A percentile compares a stretch with the other conserved stretches of the same genome.
Evolutionary conservation across 2,113 vertebrate species (phyloP).

Genomic region (Haemorhous mexicanus): DNA sequence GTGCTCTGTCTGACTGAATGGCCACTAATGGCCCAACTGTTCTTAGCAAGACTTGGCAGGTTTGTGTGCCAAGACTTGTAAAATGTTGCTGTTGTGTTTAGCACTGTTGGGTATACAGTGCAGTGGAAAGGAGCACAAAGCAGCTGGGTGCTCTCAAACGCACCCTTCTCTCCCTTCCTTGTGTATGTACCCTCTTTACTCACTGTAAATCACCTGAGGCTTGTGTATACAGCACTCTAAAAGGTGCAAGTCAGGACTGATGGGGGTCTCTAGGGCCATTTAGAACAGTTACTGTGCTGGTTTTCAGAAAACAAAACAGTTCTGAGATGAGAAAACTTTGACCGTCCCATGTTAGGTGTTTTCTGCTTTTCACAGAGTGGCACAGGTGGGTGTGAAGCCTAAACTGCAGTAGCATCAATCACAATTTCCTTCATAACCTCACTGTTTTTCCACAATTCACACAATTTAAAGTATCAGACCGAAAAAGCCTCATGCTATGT

Average conservation of each 20-base stretch:
- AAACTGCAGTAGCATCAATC: not conserved
- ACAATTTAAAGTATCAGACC: not conserved
- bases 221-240: not conserved
- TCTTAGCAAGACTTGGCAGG: not conserved
- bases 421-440: not conserved
- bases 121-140: not conserved
- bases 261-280: not conserved
- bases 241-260: not conserved
- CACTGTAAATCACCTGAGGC: not conserved
- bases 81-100: not conserved
- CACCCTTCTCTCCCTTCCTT: not conserved
- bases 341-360: not conserved
- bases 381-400: not conserved
- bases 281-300: not conserved
- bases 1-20: not conserved
- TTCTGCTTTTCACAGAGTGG: not conserved
- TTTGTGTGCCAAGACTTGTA: not conserved
- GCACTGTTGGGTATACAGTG: rapidly evolving
- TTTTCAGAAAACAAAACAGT: not conserved
- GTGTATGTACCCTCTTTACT: not conserved
- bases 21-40: not conserved
- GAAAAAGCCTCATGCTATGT: not conserved
- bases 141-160: not conserved
- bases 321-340: not conserved
- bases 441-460: not conserved